Evolutionary conservation across 2,888 invertebrate species (phyloP).

Genomic region (Erynnis tages): DNA sequence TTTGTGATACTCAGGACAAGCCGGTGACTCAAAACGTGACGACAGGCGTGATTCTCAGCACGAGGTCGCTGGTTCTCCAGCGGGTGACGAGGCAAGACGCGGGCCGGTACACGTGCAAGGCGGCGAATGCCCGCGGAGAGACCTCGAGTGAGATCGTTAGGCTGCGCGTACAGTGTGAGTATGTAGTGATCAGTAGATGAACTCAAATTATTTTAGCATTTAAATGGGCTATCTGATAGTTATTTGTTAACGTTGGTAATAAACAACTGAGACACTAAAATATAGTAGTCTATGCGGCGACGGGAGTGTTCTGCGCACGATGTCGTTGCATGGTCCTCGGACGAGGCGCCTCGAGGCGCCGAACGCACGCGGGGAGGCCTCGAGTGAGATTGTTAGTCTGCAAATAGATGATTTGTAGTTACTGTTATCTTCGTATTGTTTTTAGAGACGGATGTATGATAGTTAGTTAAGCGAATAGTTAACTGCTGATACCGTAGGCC

Average conservation of each 20-base stretch:
- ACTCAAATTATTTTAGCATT: too few relatives aligned
- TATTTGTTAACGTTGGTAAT: too few relatives aligned
- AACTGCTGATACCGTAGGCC: too few relatives aligned
- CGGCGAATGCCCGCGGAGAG: conserved; percentile 91
- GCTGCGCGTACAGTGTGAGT: conserved; percentile 92
- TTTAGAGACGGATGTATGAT: too few relatives aligned
- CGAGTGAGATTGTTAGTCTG: conserved; percentile 87
- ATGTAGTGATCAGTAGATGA: not conserved
- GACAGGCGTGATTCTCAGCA: conserved; percentile 92
- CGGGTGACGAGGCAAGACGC: conserved; percentile 90
- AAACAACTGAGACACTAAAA: too few relatives aligned
- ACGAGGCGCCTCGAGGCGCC: conserved; percentile 91
- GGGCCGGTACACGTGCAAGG: conserved; percentile 91
- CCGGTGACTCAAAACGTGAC: conserved; percentile 91
- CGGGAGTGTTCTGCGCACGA: conserved; percentile 92
- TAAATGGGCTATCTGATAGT: too few relatives aligned
- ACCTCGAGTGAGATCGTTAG: conserved; percentile 88
- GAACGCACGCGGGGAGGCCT: conserved; percentile 91
- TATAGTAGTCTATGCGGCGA: too few relatives aligned
- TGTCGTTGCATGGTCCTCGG: conserved; percentile 91
- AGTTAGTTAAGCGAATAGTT: too few relatives aligned
- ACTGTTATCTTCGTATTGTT: too few relatives aligned
- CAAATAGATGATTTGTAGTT: too few relatives aligned
- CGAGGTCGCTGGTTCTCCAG: conserved; percentile 92
- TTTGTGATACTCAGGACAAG: conserved; percentile 52